phyloP scores from a whole-genome alignment of 2,888 invertebrate species.

The Eucriotettix oculatus region DNA sequence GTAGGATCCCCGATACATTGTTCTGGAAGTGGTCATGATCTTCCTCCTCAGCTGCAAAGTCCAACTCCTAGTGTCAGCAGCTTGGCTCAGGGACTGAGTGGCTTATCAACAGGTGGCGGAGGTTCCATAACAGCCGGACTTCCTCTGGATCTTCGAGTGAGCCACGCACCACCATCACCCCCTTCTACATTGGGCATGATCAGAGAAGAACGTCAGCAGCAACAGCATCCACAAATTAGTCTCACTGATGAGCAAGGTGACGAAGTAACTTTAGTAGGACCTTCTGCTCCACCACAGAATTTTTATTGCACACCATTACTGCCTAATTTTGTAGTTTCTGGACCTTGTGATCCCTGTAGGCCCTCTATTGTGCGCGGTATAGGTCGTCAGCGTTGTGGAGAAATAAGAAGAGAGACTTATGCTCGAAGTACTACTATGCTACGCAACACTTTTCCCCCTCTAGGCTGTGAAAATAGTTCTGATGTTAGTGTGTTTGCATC shows the following conservation, averaged over 20 bases:
- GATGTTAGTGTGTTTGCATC: constrained; percentile 5
- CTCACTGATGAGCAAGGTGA: constrained; percentile 82
- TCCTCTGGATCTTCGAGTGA: constrained; percentile 21
- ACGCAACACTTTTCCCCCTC: constrained; percentile 10
- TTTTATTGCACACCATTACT: background rate
- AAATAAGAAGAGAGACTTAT: constrained; percentile 7
- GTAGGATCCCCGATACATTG: constrained; percentile 47
- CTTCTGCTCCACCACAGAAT: constrained; percentile 29
- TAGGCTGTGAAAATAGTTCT: background rate
- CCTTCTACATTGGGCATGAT: constrained; percentile 60
- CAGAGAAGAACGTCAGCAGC: constrained; percentile 39
- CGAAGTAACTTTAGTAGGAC: constrained; percentile 59
- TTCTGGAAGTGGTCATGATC: constrained; percentile 24
- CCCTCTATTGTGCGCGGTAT: constrained; percentile 70
- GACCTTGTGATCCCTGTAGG: constrained; percentile 51
- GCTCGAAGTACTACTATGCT: constrained; percentile 7
- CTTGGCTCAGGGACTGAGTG: constrained; percentile 52
- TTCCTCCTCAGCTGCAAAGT: constrained; percentile 19
- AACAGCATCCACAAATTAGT: constrained; percentile 71
- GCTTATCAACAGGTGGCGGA: constrained; percentile 42
- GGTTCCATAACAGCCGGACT: constrained; percentile 55
- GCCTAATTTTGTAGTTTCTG: constrained; percentile 25
- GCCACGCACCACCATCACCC: constrained; percentile 9
- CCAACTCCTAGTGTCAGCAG: constrained; percentile 27
- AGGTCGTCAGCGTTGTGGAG: constrained; percentile 30